Conservation (phyloP, 2,888 invertebrate genomes). For the Synanthedon formicaeformis region DNA sequence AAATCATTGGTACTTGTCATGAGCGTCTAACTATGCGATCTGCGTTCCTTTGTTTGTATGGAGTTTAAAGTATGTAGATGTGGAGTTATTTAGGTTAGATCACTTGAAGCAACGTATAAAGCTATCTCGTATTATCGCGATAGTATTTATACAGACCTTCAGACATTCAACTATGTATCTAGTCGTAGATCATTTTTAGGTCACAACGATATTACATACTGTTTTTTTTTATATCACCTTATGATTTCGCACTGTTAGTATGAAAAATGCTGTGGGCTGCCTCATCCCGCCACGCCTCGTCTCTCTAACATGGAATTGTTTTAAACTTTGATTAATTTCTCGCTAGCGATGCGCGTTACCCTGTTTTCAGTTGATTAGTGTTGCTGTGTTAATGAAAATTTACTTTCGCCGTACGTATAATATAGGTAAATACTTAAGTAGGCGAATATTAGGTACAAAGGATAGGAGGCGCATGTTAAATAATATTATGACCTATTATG, state of each 20-base stretch:
- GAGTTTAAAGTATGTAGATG: too few species aligned
- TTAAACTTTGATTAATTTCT: slow-evolving; percentile 68
- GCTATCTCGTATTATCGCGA: too few species aligned
- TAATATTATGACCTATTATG: too few species aligned
- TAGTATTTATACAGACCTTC: too few species aligned
- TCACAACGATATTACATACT: neutral
- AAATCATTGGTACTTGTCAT: neutral
- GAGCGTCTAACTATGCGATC: neutral
- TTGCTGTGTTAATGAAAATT: neutral
- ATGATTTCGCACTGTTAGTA: neutral
- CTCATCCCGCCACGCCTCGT: slow-evolving; percentile 14
- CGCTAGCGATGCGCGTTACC: slow-evolving; percentile 40
- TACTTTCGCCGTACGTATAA: neutral
- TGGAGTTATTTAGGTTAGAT: too few species aligned
- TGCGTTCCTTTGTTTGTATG: neutral
- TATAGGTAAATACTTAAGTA: neutral
- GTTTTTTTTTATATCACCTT: neutral
- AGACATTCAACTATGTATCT: too few species aligned
- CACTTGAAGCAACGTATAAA: too few species aligned
- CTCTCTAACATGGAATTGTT: slow-evolving; percentile 58
- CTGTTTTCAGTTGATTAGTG: slow-evolving; percentile 53
- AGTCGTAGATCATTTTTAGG: too few species aligned
- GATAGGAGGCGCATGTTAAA: too few species aligned
- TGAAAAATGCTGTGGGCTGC: neutral
- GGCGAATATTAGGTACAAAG: neutral